These are phyloP conservation scores for Nothura maculosa DNA, from an alignment of 2,797 vertebrate species.

Conservation along the genomic window DNA sequence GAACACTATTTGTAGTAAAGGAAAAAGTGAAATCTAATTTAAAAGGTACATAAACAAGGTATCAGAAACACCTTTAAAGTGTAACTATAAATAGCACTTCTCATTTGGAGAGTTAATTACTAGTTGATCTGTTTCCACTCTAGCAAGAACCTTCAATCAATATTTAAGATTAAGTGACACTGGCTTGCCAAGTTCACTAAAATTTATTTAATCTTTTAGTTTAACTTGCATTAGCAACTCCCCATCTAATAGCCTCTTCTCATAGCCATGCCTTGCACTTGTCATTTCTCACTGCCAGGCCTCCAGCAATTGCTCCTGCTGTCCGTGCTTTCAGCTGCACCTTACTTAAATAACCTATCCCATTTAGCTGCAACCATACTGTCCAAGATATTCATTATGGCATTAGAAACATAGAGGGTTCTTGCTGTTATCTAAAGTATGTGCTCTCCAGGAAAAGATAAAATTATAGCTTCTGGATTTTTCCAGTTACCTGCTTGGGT, in stretches of 20 bases:
- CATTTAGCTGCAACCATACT: not conserved
- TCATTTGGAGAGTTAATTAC: not conserved
- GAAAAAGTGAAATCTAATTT: not conserved
- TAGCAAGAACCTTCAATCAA: not conserved
- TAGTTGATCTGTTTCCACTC: not conserved
- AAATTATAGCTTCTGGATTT: not conserved
- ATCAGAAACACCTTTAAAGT: not conserved
- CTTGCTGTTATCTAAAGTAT: not conserved
- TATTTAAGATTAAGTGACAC: not conserved
- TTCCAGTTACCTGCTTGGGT: not conserved
- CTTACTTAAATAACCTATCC: not conserved
- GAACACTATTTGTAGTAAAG: fast-evolving
- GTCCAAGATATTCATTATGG: not conserved
- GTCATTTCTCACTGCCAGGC: not conserved
- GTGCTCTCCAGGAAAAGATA: not conserved
- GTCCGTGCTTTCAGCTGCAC: not conserved
- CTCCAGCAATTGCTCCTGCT: not conserved
- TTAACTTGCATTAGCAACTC: not conserved
- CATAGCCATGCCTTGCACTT: not conserved
- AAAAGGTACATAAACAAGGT: not conserved
- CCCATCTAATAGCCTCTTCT: not conserved
- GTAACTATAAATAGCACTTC: not conserved
- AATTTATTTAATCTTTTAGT: not conserved
- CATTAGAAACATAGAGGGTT: not conserved
- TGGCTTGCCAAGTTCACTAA: not conserved